Evolutionary conservation across 2,888 invertebrate genomes (phyloP).

Genomic region (Thyatira batis): DNA sequence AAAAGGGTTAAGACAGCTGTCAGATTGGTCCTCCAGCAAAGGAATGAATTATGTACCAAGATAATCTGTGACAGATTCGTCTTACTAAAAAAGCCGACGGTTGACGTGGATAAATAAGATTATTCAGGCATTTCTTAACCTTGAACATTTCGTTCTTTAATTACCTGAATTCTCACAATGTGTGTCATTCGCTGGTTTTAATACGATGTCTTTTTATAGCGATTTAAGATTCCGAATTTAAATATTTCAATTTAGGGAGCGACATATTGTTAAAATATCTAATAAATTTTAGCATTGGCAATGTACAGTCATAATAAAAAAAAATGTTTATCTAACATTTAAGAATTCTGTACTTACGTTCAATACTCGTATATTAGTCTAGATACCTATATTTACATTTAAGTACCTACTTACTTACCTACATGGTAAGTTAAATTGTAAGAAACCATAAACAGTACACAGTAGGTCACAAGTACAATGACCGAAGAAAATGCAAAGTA

Average conservation of each 20-base stretch:
- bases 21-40: constrained; percentile 74
- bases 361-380: no score
- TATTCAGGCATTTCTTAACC: constrained; percentile 71
- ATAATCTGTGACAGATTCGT: constrained; percentile 81
- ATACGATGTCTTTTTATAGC: not conserved
- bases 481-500: not conserved
- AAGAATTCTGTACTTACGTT: no score
- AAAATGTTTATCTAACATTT: no score
- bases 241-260: not conserved
- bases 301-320: not conserved
- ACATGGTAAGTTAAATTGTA: no score
- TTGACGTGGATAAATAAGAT: constrained; percentile 79
- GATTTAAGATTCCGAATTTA: not conserved
- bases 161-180: constrained; percentile 80
- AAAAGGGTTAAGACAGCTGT: constrained; percentile 82
- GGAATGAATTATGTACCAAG: constrained; percentile 74
- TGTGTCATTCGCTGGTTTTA: constrained; percentile 40
- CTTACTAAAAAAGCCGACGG: constrained; percentile 77
- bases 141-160: constrained; percentile 72
- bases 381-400: no score
- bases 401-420: not conserved
- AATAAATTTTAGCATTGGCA: not conserved
- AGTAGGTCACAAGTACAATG: not conserved
- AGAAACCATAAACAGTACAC: not conserved
- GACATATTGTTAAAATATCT: not conserved